Base-by-base conservation (phyloP, 2,113 vertebrate species). In the Bubalus kerabau region DNA sequence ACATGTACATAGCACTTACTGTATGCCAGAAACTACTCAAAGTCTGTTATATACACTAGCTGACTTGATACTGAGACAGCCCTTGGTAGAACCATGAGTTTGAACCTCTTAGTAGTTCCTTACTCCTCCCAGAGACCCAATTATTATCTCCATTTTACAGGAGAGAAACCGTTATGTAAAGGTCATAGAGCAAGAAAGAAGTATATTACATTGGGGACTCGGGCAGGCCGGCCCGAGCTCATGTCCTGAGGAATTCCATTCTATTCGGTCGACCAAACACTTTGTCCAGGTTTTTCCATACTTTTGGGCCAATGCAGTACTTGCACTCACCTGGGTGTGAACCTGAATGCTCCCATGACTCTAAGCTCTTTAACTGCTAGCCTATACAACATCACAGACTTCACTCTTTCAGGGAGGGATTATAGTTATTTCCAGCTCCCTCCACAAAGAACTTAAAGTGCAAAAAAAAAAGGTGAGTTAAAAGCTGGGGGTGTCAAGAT, bases 11-110 rank as follows among this genome's bases (percentile, higher is more conserved):
- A 26, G 32, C 46, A 36, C 26, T 17, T 24, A 52, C 2, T 6
- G 1, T 0, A 1, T 10, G 52, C 36, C 50, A 13, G 4, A 10
- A 32, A 3, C 30, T 13, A 19, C 26, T 48, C 30, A 43, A 19
- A 36, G 60, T 60, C 64, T 64, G 40, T 26, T 19, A 30, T 2
- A 1, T 26, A 5, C 10, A 50, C 15, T 7, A 48, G 64, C 93
- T 57, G 30, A 86, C 28, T 30, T 15, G 54, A 28, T 17, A 28
- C 48, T 89, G 11, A 5, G 24, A 28, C 17, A n/a, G 30, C 7
- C 24, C 24, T 6, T 5, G 15, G 80, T 6, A 52, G 43, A 46
- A 46, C n/a, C 11, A 40, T 74, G 50, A 67, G 50, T 78, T 59
- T 82, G 43, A 43, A 28, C 5, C 19, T 16, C 50, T 2, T 26